These are phyloP conservation scores for Drosophila algonquin DNA, from an alignment of 2,888 invertebrate species.

Conservation along the genomic window DNA sequence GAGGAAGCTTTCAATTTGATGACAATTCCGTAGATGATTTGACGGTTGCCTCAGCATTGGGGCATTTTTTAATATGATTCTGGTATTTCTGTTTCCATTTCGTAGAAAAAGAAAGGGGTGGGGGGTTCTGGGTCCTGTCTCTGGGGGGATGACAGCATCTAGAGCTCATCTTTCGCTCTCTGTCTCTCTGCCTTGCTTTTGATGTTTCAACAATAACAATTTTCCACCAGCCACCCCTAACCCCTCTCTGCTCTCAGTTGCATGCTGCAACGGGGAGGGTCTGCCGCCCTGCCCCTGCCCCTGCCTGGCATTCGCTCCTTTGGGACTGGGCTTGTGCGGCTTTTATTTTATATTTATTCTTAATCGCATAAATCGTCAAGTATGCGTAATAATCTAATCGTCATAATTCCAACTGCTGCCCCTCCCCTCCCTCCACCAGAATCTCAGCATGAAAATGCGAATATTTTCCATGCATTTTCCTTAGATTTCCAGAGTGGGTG, in stretches of 20 bases:
- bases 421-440: conserved; percentile 38
- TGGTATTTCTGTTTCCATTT: conserved; percentile 48
- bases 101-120: conserved; percentile 14
- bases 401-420: conserved; percentile 58
- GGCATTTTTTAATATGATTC: conserved; percentile 73
- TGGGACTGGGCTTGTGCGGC: conserved; percentile 9
- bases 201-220: conserved; percentile 56
- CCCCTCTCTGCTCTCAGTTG: conserved; percentile 23
- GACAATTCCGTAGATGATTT: conserved; percentile 79
- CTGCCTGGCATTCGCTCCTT: conserved; percentile 23
- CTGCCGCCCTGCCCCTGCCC: background rate
- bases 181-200: background rate
- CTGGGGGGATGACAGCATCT: background rate
- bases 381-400: conserved; percentile 80
- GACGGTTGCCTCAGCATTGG: conserved; percentile 76
- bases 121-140: conserved; percentile 58
- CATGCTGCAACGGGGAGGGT: background rate
- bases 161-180: background rate
- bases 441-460: conserved; percentile 53
- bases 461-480: conserved; percentile 8
- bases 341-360: conserved; percentile 48
- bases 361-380: conserved; percentile 78
- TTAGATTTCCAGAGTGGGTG: conserved; percentile 35
- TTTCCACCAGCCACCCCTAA: conserved; percentile 1
- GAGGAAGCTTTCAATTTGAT: conserved; percentile 71